Conservation (phyloP, 2,888 invertebrate species). For the Coecobrya sp. region DNA sequence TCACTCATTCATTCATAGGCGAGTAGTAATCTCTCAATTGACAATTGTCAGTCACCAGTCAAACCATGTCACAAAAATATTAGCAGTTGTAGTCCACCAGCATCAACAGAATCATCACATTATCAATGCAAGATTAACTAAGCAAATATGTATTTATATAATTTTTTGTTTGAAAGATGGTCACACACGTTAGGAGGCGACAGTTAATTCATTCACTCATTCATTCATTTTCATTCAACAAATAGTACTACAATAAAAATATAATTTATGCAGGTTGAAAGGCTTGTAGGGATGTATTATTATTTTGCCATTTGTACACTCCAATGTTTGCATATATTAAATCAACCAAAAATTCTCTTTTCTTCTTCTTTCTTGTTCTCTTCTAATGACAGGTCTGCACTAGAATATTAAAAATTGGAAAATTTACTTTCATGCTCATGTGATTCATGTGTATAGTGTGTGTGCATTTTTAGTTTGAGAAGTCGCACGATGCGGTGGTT, state of each 20-base stretch:
- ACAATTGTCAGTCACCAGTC: slow-evolving; percentile 28
- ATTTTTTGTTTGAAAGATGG: neutral
- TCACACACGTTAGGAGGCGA: slow-evolving; percentile 4
- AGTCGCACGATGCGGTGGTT: neutral
- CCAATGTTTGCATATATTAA: slow-evolving; percentile 33
- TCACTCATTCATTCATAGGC: neutral
- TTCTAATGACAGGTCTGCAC: slow-evolving; percentile 55
- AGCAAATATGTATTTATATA: neutral
- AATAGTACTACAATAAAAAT: slow-evolving; percentile 39
- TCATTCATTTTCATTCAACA: slow-evolving; percentile 31
- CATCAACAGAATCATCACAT: neutral
- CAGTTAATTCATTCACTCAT: slow-evolving; percentile 20
- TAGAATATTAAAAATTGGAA: slow-evolving; percentile 64
- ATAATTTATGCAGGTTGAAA: slow-evolving; percentile 37
- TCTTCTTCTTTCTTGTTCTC: slow-evolving; percentile 7
- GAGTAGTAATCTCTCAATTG: slow-evolving; percentile 15
- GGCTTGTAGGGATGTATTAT: neutral
- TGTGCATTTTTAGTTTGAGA: neutral
- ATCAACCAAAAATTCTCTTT: slow-evolving; percentile 31
- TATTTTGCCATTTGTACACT: slow-evolving; percentile 48
- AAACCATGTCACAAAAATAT: slow-evolving; percentile 25
- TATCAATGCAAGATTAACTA: neutral
- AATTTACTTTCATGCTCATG: slow-evolving; percentile 50
- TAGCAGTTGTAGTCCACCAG: neutral
- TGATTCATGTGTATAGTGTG: neutral